Conservation (phyloP, 2,113 vertebrate genomes). For the Merops nubicus region DNA sequence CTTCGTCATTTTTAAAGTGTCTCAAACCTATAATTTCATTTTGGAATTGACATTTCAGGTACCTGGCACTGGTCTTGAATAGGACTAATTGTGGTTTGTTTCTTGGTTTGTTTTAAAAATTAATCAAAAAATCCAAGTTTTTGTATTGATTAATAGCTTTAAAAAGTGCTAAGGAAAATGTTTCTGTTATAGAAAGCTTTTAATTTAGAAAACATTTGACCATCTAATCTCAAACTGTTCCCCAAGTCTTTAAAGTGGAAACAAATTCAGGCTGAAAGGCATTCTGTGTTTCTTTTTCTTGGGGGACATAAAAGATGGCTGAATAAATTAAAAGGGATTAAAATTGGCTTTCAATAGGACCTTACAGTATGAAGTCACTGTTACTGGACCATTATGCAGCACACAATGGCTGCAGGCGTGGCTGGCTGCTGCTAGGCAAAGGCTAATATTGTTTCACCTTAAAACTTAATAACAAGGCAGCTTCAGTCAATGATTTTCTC, state of each 20-base stretch:
- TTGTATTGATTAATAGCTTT: neutral
- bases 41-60: neutral
- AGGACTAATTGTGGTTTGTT: neutral
- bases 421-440: neutral
- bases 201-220: neutral
- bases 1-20: neutral
- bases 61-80: neutral
- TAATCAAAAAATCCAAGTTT: neutral
- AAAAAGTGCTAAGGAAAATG: neutral
- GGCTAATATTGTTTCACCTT: slow-evolving; percentile 39
- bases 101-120: neutral
- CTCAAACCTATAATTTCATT: neutral
- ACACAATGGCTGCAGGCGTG: neutral
- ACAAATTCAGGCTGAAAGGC: neutral
- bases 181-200: neutral
- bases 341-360: neutral
- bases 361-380: neutral
- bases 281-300: neutral
- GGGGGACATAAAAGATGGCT: neutral
- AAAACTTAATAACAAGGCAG: slow-evolving; percentile 45
- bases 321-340: slow-evolving; percentile 31
- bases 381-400: neutral
- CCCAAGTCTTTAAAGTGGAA: neutral
- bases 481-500: slow-evolving; percentile 8
- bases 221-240: neutral